These are phyloP conservation scores for Cylloceria caligata DNA, from an alignment of 2,888 invertebrate species.

Conservation along the genomic window DNA sequence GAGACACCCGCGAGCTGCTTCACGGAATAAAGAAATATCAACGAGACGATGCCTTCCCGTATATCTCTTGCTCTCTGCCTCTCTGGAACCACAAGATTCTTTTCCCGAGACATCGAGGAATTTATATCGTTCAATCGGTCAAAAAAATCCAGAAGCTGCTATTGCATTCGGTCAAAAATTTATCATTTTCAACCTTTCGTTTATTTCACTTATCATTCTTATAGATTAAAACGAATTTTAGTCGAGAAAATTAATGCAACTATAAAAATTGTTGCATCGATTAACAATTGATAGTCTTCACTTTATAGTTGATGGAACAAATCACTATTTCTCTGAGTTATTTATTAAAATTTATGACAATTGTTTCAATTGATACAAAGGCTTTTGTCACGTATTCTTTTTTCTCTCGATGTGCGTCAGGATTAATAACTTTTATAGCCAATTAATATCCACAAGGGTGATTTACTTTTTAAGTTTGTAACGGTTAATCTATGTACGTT, in stretches of 20 bases:
- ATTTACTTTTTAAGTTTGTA: background rate
- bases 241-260: no score
- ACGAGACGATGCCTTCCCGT: slow-evolving; percentile 4
- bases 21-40: slow-evolving; percentile 26
- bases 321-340: no score
- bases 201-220: background rate
- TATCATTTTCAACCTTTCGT: slow-evolving; percentile 8
- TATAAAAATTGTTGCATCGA: no score
- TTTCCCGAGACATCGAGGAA: slow-evolving; percentile 45
- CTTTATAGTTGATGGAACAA: no score
- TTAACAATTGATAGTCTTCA: no score
- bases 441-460: background rate
- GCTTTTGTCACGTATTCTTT: no score
- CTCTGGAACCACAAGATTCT: slow-evolving; percentile 14
- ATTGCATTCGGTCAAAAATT: background rate
- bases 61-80: background rate
- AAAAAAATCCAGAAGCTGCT: slow-evolving; percentile 1
- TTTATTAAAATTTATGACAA: no score
- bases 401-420: no score
- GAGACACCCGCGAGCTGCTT: slow-evolving; percentile 34
- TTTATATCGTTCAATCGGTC: slow-evolving; percentile 15
- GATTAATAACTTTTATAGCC: background rate
- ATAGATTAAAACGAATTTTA: background rate
- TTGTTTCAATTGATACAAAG: no score
- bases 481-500: slow-evolving; percentile 18